Evolutionary conservation across 2,888 invertebrate genomes (phyloP).

Genomic region (Podotricha telesiphe): DNA sequence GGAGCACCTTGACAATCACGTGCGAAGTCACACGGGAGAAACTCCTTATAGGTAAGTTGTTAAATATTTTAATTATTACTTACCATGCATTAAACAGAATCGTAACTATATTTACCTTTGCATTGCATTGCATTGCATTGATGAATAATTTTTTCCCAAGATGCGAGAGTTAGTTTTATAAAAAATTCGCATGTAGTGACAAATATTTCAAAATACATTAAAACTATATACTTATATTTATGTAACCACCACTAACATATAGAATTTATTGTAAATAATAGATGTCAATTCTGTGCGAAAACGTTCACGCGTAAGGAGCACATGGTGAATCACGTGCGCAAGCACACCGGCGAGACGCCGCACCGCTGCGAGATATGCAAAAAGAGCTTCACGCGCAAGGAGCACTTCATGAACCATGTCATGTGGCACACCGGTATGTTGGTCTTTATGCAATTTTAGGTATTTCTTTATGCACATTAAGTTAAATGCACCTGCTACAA

Average conservation of each 20-base stretch:
- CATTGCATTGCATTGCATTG: no score
- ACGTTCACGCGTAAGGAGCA: conserved; percentile 90
- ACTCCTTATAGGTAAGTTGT: conserved; percentile 31
- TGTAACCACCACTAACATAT: no score
- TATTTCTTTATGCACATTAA: conserved; percentile 9
- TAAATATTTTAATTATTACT: background rate
- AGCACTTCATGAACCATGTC: conserved; percentile 91
- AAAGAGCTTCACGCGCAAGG: conserved; percentile 90
- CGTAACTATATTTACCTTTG: no score
- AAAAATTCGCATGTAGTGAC: no score
- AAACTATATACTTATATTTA: no score
- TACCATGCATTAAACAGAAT: background rate
- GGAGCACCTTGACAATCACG: conserved; percentile 93
- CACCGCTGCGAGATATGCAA: conserved; percentile 91
- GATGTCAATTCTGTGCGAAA: conserved; percentile 89
- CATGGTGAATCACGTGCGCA: conserved; percentile 90
- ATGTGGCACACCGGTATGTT: conserved; percentile 89
- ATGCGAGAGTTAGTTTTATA: no score
- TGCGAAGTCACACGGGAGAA: conserved; percentile 89
- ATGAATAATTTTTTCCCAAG: no score
- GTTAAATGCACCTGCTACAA: background rate
- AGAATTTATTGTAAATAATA: conserved; percentile 47
- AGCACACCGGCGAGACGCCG: conserved; percentile 90
- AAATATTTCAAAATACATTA: no score
- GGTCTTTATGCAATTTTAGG: background rate